These are phyloP conservation scores for Podarcis muralis DNA, from an alignment of 2,113 vertebrate genomes.

Conservation along the genomic window DNA sequence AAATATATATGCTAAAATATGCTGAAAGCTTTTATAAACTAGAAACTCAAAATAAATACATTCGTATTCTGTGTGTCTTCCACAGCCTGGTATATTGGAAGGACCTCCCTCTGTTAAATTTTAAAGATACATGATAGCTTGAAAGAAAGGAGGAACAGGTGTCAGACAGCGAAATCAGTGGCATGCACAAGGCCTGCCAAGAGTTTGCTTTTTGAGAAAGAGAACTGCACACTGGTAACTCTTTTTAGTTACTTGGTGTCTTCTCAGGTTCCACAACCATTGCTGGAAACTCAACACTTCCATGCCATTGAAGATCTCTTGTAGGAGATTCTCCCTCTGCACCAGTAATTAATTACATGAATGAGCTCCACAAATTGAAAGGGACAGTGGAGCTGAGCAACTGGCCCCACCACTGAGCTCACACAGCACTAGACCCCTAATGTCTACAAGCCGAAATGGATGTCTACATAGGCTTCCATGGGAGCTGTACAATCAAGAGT, in stretches of 20 bases:
- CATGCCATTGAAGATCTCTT: background rate
- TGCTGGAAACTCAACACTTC: background rate
- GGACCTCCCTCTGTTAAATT: background rate
- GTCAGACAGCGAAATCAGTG: background rate
- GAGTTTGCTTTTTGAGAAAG: background rate
- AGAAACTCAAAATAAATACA: slow-evolving; percentile 48
- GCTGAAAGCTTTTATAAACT: slow-evolving; percentile 50
- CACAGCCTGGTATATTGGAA: background rate
- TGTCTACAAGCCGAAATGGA: too few relatives aligned
- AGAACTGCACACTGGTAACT: background rate
- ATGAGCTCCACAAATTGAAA: background rate
- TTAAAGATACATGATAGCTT: background rate
- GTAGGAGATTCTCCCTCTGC: background rate
- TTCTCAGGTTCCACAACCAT: background rate
- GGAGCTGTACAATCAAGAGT: too few relatives aligned
- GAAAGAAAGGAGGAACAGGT: background rate
- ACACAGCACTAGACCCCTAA: too few relatives aligned
- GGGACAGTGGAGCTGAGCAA: too few relatives aligned
- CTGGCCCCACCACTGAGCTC: too few relatives aligned
- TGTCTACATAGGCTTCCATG: too few relatives aligned
- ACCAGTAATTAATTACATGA: background rate
- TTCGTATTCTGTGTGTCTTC: background rate
- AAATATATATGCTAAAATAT: background rate
- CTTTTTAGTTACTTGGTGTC: background rate
- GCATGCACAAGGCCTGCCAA: background rate